Percentiles rank a stretch among this genome's conserved stretches.
phyloP scores from a whole-genome alignment of 2,888 invertebrate species.

The Aleiodes leptofemur region DNA sequence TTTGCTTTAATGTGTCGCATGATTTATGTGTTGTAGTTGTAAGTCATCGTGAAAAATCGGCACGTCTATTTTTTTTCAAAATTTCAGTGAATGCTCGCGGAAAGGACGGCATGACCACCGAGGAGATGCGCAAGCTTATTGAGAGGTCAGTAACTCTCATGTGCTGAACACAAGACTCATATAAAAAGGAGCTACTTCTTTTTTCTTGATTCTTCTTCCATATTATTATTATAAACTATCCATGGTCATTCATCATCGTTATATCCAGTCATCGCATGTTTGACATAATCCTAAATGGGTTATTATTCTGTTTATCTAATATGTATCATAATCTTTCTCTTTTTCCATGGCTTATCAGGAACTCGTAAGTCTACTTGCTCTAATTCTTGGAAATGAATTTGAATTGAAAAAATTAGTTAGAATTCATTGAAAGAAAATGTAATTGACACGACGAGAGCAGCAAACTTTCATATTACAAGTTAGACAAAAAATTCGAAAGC shows the following conservation, averaged over 20 bases:
- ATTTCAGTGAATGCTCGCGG: constrained; percentile 81
- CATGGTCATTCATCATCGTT: constrained; percentile 2
- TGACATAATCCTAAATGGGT: neutral
- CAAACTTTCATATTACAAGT: constrained; percentile 15
- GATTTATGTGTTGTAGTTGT: constrained; percentile 23
- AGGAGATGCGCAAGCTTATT: constrained; percentile 98
- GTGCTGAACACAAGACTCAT: constrained; percentile 45
- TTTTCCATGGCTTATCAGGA: constrained; percentile 79
- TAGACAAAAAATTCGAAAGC: constrained; percentile 13
- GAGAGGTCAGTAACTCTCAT: constrained; percentile 88
- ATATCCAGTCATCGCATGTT: constrained; percentile 9
- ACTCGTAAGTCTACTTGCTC: constrained; percentile 82
- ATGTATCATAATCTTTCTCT: constrained; percentile 59
- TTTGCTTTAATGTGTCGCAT: constrained; percentile 27
- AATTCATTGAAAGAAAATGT: neutral
- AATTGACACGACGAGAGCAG: constrained; percentile 54
- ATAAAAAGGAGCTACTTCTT: neutral
- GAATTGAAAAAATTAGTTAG: constrained; percentile 2
- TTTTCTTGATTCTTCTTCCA: neutral
- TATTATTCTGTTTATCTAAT: constrained; percentile 47
- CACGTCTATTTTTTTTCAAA: constrained; percentile 78
- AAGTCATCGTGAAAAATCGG: constrained; percentile 65
- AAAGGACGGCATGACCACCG: constrained; percentile 96
- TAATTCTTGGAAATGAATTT: constrained; percentile 27
- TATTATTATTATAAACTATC: constrained; percentile 3